Evolutionary conservation across 2,113 vertebrate species (phyloP).

Genomic region (Columba livia): DNA sequence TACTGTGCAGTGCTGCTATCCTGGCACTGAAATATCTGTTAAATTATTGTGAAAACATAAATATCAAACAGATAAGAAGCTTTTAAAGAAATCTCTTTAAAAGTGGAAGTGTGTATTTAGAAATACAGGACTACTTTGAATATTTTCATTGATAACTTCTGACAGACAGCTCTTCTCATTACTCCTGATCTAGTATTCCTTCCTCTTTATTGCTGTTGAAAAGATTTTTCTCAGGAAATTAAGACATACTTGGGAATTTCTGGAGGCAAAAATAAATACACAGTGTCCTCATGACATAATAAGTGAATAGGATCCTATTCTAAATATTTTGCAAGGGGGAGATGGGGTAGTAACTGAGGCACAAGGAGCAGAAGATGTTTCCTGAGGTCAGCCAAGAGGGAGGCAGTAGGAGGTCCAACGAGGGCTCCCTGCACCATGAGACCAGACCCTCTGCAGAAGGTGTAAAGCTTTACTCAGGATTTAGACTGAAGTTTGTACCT

Average conservation of each 20-base stretch:
- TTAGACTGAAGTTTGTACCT: neutral
- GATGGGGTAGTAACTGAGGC: neutral
- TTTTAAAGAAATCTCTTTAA: too few relatives aligned
- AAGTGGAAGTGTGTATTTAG: neutral
- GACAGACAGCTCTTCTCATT: neutral
- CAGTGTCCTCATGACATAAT: slow-evolving; percentile 16
- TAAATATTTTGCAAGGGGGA: slow-evolving; percentile 37
- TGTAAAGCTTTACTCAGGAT: neutral
- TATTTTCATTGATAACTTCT: neutral
- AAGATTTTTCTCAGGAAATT: slow-evolving; percentile 21
- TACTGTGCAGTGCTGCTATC: neutral
- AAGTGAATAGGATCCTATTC: slow-evolving; percentile 9
- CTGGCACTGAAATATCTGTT: neutral
- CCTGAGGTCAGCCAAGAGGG: neutral
- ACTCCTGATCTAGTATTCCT: neutral
- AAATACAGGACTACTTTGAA: neutral
- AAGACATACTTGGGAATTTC: slow-evolving; percentile 22
- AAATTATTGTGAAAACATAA: neutral
- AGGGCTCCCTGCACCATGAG: neutral
- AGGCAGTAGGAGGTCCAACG: neutral
- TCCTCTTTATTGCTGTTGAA: neutral
- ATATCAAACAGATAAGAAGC: neutral
- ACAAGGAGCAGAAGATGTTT: neutral
- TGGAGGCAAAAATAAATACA: slow-evolving; percentile 37
- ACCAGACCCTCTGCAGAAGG: neutral